phyloP scores from a whole-genome alignment of 64 coral and sea anemone genomes.

The Cladopsammia gracilis region DNA sequence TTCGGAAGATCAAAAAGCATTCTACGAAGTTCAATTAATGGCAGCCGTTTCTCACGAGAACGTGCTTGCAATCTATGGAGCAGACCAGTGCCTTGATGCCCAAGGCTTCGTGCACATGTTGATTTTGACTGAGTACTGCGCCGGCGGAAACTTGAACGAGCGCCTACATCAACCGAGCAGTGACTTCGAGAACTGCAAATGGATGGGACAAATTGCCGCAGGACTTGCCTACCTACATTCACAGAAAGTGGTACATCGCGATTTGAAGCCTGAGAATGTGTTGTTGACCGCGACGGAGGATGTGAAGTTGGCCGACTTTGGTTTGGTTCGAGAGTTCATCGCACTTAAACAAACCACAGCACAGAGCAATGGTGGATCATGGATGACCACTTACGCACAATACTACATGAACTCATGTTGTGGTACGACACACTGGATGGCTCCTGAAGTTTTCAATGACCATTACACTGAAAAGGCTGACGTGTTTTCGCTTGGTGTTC shows the following conservation, averaged over 20 bases:
- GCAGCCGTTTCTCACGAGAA: constrained; percentile 20
- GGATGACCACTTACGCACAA: neutral
- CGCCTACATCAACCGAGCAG: constrained; percentile 40
- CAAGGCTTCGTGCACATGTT: constrained; percentile 6
- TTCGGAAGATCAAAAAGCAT: no score
- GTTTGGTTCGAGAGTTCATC: constrained; percentile 62
- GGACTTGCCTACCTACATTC: constrained; percentile 67
- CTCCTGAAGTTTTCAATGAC: constrained; percentile 44
- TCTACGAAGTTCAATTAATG: no score
- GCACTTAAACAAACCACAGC: constrained; percentile 6
- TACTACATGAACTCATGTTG: constrained; percentile 69
- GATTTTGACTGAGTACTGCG: constrained; percentile 72
- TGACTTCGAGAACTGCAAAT: constrained; percentile 33
- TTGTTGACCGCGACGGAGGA: constrained; percentile 58
- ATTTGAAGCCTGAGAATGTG: constrained; percentile 79
- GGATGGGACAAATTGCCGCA: constrained; percentile 68
- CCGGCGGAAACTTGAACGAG: constrained; percentile 50
- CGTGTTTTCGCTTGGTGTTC: constrained; percentile 73
- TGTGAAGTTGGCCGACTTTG: constrained; percentile 83
- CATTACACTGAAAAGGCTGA: constrained; percentile 86
- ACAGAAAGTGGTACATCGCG: constrained; percentile 36
- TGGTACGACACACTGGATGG: constrained; percentile 73
- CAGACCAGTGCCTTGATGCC: neutral
- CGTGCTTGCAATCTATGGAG: neutral
- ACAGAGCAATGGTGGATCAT: neutral